Percentiles rank a stretch among this genome's conserved stretches.
Evolutionary conservation across 2,888 invertebrate species (phyloP).

Genomic region (Coelogynopora nodosa): DNA sequence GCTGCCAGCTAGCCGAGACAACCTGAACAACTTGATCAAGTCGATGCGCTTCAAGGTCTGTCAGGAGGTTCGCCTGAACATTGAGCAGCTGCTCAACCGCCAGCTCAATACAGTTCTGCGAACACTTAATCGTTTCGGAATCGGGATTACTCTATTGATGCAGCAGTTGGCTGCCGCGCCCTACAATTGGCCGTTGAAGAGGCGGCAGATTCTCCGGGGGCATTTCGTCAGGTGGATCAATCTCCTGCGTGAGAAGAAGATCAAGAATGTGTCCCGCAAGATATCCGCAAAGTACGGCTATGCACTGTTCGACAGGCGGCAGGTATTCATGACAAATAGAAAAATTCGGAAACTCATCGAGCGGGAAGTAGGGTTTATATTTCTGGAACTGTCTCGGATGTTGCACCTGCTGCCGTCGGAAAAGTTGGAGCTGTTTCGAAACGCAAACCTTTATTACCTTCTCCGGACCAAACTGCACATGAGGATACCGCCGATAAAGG

Average conservation of each 20-base stretch:
- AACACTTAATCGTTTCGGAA: not conserved
- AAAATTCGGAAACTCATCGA: not conserved
- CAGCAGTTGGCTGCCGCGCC: not conserved
- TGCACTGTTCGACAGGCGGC: not conserved
- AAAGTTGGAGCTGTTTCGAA: not conserved
- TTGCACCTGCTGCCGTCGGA: not conserved
- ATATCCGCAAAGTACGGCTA: not conserved
- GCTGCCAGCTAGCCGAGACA: not conserved
- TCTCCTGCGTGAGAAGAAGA: not conserved
- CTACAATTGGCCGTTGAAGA: not conserved
- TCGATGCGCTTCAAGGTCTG: not conserved
- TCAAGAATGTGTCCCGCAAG: not conserved
- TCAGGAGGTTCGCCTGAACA: not conserved
- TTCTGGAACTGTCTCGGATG: not conserved
- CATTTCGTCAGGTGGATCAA: not conserved
- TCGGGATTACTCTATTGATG: not conserved
- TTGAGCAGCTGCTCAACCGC: not conserved
- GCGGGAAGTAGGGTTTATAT: not conserved
- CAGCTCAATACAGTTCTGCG: not conserved
- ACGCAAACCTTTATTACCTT: not conserved
- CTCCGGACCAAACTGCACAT: not conserved
- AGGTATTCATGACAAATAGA: not conserved
- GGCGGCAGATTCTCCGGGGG: not conserved
- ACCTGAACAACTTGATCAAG: not conserved
- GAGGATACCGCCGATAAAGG: not conserved